Percentiles rank a stretch among this genome's conserved stretches.
Evolutionary conservation across 1,140 invertebrate species (phyloP).

Genomic region (Cardiocondyla obscurior): DNA sequence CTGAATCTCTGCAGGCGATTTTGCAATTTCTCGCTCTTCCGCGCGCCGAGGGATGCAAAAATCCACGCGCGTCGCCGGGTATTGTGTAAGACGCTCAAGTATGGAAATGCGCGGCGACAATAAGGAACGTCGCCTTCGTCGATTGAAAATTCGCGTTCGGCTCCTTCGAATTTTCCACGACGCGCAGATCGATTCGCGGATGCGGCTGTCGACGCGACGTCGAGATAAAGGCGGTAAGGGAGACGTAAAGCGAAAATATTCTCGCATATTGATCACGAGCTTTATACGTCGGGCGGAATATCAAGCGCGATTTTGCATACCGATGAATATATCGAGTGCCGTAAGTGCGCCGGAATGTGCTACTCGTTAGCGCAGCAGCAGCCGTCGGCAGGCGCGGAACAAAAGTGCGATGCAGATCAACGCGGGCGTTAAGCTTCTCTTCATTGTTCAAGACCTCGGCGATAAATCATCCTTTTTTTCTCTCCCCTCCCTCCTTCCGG

Average conservation of each 20-base stretch:
- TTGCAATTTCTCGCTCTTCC: not conserved
- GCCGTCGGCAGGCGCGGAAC: not conserved
- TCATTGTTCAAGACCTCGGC: not conserved
- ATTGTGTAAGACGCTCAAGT: conserved; percentile 51
- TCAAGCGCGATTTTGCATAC: conserved; percentile 45
- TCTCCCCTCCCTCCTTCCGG: not conserved
- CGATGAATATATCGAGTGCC: conserved; percentile 21
- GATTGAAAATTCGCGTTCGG: conserved; percentile 49
- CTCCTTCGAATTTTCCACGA: conserved; percentile 37
- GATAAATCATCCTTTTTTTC: not conserved
- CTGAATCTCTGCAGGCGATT: not conserved
- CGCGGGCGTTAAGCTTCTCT: not conserved
- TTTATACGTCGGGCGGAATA: conserved; percentile 41
- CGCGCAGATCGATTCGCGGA: conserved; percentile 30
- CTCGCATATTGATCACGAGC: conserved; percentile 40
- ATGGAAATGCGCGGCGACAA: conserved; percentile 46
- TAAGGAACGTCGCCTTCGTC: conserved; percentile 32
- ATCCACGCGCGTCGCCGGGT: not conserved
- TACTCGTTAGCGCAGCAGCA: not conserved
- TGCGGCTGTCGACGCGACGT: not conserved
- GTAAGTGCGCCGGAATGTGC: not conserved
- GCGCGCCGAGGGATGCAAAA: conserved; percentile 11
- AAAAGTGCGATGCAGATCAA: conserved; percentile 6
- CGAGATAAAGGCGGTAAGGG: conserved; percentile 51
- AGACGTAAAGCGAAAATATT: conserved; percentile 49